Evolutionary conservation across 1,140 invertebrate genomes (phyloP).

Genomic region (Pseudomyrmex concolor): DNA sequence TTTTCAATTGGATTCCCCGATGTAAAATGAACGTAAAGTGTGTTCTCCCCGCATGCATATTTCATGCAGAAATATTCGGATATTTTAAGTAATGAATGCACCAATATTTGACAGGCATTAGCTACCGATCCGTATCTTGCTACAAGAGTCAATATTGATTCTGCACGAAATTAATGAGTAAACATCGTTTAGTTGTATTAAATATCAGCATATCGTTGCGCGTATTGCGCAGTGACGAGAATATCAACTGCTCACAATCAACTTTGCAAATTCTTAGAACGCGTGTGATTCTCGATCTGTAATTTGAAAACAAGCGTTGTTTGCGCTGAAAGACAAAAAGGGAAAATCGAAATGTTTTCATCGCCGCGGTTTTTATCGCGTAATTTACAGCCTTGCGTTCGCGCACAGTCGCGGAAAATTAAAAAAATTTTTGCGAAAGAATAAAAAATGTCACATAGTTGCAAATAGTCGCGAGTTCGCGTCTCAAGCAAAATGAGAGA

Average conservation of each 20-base stretch:
- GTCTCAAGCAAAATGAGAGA: neutral
- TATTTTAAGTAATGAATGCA: conserved; percentile 34
- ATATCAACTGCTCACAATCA: conserved; percentile 11
- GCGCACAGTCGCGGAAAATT: neutral
- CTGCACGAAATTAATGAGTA: conserved; percentile 38
- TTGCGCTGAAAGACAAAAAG: neutral
- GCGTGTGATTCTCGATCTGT: no score
- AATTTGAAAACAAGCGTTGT: no score
- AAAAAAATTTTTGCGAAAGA: neutral
- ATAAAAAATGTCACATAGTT: conserved; percentile 22
- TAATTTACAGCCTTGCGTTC: neutral
- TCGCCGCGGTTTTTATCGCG: neutral
- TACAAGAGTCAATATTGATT: conserved; percentile 31
- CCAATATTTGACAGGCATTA: conserved; percentile 23
- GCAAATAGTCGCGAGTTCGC: neutral
- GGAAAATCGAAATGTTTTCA: neutral
- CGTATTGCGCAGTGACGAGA: neutral
- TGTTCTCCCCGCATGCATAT: neutral
- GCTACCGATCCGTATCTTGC: neutral
- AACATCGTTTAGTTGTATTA: conserved; percentile 22
- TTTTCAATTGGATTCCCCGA: neutral
- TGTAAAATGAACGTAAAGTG: neutral
- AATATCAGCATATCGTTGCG: conserved; percentile 16
- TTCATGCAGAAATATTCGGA: conserved; percentile 2
- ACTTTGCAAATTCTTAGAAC: neutral